Evolutionary conservation across 2,888 invertebrate genomes (phyloP).

Genomic region (Pyralis farinalis): DNA sequence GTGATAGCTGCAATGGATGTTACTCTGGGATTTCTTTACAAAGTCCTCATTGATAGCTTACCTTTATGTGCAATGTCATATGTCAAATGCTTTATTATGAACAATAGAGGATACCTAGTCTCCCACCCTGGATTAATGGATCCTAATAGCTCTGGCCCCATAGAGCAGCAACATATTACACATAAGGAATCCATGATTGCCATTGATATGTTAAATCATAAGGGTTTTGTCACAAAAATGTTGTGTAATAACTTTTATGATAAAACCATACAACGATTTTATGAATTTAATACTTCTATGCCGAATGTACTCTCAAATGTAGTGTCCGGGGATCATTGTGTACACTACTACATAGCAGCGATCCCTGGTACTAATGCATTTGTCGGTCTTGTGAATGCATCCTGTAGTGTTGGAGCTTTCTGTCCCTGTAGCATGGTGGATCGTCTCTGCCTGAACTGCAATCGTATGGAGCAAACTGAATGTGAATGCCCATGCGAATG

Average conservation of each 20-base stretch:
- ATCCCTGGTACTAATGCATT: constrained; percentile 94
- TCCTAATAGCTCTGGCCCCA: constrained; percentile 83
- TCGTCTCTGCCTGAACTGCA: constrained; percentile 93
- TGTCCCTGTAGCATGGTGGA: constrained; percentile 96
- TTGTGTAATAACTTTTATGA: constrained; percentile 92
- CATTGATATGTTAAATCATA: constrained; percentile 93
- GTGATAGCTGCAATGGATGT: constrained; percentile 92
- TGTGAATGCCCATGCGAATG: constrained; percentile 98
- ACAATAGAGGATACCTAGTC: constrained; percentile 93
- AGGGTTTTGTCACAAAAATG: constrained; percentile 90
- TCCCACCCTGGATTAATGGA: constrained; percentile 92
- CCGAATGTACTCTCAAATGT: constrained; percentile 89
- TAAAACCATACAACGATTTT: constrained; percentile 91
- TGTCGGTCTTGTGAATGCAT: constrained; percentile 92
- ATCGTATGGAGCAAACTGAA: constrained; percentile 96
- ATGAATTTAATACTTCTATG: constrained; percentile 90
- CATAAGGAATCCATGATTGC: constrained; percentile 95
- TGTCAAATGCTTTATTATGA: constrained; percentile 93
- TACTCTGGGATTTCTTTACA: constrained; percentile 92
- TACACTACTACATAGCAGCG: constrained; percentile 90
- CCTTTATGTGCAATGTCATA: constrained; percentile 85
- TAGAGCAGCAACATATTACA: constrained; percentile 93
- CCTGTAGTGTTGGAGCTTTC: constrained; percentile 91
- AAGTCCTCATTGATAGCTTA: constrained; percentile 86
- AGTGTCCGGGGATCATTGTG: constrained; percentile 93